phyloP scores from a whole-genome alignment of 2,797 vertebrate species.

The Cheirogaleus major region DNA sequence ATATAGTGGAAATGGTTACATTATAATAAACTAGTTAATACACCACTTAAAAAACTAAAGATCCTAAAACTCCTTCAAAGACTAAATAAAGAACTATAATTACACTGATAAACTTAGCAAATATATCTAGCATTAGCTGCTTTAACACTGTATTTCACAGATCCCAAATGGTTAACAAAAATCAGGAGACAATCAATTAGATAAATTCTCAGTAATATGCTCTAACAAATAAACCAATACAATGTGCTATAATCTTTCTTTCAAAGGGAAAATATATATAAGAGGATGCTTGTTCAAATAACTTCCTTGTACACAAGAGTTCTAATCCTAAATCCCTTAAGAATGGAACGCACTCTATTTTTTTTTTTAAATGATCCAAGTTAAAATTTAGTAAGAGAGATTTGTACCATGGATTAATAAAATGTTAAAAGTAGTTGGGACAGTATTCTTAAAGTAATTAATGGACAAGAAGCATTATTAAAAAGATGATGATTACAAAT shows the following conservation, averaged over 20 bases:
- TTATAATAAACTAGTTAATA: not conserved
- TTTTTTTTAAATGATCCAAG: not conserved
- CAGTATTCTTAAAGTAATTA: not conserved
- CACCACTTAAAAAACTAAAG: not conserved
- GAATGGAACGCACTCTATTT: not conserved
- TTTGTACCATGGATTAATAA: not conserved
- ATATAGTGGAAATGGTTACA: not conserved
- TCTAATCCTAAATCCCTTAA: not conserved
- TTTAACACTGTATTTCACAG: not conserved
- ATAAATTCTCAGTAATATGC: constrained; percentile 1
- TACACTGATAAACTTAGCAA: not conserved
- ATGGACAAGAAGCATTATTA: not conserved
- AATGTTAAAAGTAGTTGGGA: constrained; percentile 11
- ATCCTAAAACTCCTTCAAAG: not conserved
- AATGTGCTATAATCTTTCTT: not conserved
- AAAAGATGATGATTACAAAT: constrained; percentile 33
- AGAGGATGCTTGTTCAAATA: not conserved
- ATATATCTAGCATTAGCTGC: not conserved
- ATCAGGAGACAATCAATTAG: not conserved
- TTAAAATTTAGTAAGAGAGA: constrained; percentile 2
- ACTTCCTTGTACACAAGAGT: not conserved
- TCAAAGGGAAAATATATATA: not conserved
- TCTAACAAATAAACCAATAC: not conserved
- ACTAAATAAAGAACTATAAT: constrained; percentile 7
- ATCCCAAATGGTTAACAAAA: not conserved